phyloP scores from a whole-genome alignment of 2,797 vertebrate species.

The Semaprochilodus insignis region DNA sequence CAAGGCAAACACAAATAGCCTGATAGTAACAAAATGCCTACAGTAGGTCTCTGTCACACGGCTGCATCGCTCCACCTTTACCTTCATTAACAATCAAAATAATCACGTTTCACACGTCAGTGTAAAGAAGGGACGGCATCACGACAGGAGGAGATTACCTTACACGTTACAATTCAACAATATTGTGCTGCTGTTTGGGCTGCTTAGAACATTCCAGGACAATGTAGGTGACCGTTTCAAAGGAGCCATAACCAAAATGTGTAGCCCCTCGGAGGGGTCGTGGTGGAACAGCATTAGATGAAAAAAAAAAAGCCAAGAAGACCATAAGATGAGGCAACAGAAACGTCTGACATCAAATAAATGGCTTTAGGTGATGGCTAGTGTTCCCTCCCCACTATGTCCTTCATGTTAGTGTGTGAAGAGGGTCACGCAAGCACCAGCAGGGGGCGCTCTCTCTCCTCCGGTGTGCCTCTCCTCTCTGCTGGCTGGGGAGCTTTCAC shows the following conservation, averaged over 20 bases:
- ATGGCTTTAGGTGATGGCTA: slow-evolving; percentile 67
- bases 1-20: slow-evolving; percentile 49
- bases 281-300: slow-evolving; percentile 21
- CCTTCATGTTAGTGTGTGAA: slow-evolving; percentile 36
- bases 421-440: slow-evolving; percentile 36
- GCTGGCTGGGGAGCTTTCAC: slow-evolving; percentile 74
- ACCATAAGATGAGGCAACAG: slow-evolving; percentile 5
- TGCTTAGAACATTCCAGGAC: neutral
- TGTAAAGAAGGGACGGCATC: neutral
- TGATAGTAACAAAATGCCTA: slow-evolving; percentile 19
- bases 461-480: slow-evolving; percentile 21
- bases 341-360: slow-evolving; percentile 42
- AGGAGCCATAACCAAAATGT: neutral
- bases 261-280: neutral
- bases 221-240: neutral
- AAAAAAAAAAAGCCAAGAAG: slow-evolving; percentile 19
- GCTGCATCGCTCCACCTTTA: slow-evolving; percentile 11
- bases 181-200: neutral
- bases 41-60: slow-evolving; percentile 15
- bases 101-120: neutral
- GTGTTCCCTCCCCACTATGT: slow-evolving; percentile 39
- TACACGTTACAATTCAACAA: neutral
- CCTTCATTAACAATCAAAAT: neutral
- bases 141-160: neutral
- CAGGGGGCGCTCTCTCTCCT: slow-evolving; percentile 43